phyloP scores from a whole-genome alignment of 2,888 invertebrate genomes.

The Drosophila merina region DNA sequence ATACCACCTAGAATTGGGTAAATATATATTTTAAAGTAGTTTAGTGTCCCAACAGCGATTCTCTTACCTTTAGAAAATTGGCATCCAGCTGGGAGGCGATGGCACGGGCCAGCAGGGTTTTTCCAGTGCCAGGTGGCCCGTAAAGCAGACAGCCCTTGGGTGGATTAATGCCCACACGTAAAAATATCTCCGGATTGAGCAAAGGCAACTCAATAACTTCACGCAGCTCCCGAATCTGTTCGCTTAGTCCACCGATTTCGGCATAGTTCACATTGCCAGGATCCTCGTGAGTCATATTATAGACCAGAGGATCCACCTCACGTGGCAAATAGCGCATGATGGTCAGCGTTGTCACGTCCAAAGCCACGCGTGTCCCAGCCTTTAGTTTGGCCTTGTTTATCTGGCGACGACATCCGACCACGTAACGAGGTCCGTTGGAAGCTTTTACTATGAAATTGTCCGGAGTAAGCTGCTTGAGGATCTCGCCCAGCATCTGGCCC shows the following conservation, averaged over 20 bases:
- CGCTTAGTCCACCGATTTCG: slow-evolving; percentile 97
- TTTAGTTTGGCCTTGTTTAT: slow-evolving; percentile 96
- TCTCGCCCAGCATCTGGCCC: slow-evolving; percentile 99
- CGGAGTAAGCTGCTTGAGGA: slow-evolving; percentile 98
- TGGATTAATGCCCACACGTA: slow-evolving; percentile 98
- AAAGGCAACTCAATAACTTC: slow-evolving; percentile 98
- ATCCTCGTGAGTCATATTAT: slow-evolving; percentile 99
- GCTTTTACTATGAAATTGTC: slow-evolving; percentile 99
- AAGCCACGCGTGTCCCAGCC: slow-evolving; percentile 97
- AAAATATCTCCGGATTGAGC: slow-evolving; percentile 97
- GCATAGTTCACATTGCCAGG: slow-evolving; percentile 97
- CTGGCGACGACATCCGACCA: slow-evolving; percentile 98
- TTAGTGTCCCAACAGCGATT: background rate
- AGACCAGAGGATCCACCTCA: slow-evolving; percentile 99
- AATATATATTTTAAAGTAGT: background rate
- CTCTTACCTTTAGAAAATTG: slow-evolving; percentile 92
- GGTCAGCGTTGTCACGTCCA: slow-evolving; percentile 99
- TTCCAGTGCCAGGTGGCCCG: slow-evolving; percentile 85
- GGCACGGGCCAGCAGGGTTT: slow-evolving; percentile 97
- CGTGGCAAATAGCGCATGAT: slow-evolving; percentile 98
- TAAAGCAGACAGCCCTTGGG: slow-evolving; percentile 98
- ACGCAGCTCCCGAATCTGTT: slow-evolving; percentile 97
- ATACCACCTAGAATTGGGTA: slow-evolving; percentile 88
- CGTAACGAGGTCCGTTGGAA: slow-evolving; percentile 98
- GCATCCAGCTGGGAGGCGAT: slow-evolving; percentile 99